Conservation (phyloP, 2,888 invertebrate genomes). For the Eupithecia centaureata region DNA sequence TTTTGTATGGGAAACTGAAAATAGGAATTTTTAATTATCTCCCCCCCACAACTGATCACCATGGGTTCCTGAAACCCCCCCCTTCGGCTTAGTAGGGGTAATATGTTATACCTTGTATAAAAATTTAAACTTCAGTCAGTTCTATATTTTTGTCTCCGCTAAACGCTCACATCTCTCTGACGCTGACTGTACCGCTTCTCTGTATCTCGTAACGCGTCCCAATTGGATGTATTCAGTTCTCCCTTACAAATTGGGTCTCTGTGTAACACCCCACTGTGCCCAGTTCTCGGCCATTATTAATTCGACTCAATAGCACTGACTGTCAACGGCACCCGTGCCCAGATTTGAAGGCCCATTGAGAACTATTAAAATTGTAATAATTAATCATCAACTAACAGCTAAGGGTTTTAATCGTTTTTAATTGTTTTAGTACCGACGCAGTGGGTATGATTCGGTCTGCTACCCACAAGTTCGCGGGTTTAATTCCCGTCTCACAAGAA, state of each 20-base stretch:
- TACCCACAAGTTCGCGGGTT: too few species aligned
- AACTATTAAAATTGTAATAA: too few species aligned
- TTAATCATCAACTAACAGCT: too few species aligned
- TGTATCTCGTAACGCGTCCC: not conserved
- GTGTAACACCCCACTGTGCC: not conserved
- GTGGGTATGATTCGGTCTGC: too few species aligned
- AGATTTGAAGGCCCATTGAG: slow-evolving; percentile 11
- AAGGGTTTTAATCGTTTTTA: too few species aligned
- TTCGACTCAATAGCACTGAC: not conserved
- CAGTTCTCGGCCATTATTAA: not conserved
- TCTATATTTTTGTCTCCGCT: not conserved
- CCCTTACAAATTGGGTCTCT: not conserved
- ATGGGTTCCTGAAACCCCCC: too few species aligned
- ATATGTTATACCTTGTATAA: not conserved
- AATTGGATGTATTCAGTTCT: not conserved
- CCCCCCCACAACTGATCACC: too few species aligned
- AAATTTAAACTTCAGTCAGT: not conserved
- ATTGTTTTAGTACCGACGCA: too few species aligned
- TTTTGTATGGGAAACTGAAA: too few species aligned
- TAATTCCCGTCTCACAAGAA: too few species aligned
- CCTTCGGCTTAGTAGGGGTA: too few species aligned
- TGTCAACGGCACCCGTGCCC: slow-evolving; percentile 1
- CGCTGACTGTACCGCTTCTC: not conserved
- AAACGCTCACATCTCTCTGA: not conserved
- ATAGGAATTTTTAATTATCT: too few species aligned